Evolutionary conservation across 2,888 invertebrate genomes (phyloP).

Genomic region (Sarcophaga rosellei): DNA sequence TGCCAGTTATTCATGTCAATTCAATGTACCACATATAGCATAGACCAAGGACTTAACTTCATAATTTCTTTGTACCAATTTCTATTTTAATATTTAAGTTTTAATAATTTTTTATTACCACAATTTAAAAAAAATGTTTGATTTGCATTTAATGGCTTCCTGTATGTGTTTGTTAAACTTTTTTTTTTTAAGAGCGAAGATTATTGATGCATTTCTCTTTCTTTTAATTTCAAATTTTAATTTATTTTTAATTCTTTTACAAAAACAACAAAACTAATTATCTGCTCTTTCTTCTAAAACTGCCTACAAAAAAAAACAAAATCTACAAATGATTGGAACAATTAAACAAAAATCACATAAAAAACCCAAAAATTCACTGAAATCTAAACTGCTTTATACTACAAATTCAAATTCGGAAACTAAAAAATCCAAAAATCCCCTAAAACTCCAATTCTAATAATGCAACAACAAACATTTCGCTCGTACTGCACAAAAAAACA

Average conservation of each 20-base stretch:
- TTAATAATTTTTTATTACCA: background rate
- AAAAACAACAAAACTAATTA: slow-evolving; percentile 34
- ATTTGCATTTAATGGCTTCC: slow-evolving; percentile 60
- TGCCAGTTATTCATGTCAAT: too few relatives aligned
- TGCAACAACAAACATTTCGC: slow-evolving; percentile 70
- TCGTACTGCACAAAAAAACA: slow-evolving; percentile 42
- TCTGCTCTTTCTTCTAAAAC: slow-evolving; percentile 37
- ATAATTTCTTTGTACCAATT: slow-evolving; percentile 1
- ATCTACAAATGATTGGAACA: slow-evolving; percentile 30
- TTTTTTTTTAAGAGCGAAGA: slow-evolving; percentile 34
- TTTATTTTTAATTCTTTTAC: slow-evolving; percentile 28
- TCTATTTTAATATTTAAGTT: background rate
- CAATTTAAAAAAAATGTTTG: slow-evolving; percentile 46
- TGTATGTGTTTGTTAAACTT: slow-evolving; percentile 64
- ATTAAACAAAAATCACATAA: slow-evolving; percentile 16
- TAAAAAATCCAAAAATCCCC: slow-evolving; percentile 52
- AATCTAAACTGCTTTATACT: background rate
- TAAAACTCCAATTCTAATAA: background rate
- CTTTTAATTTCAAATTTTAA: slow-evolving; percentile 20
- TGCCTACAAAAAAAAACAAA: slow-evolving; percentile 42
- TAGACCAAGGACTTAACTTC: too few relatives aligned
- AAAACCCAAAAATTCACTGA: background rate
- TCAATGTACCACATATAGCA: too few relatives aligned
- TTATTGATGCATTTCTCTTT: slow-evolving; percentile 59
- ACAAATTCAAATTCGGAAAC: background rate